Conservation (phyloP, 2,113 vertebrate genomes). For the Elephantulus edwardii region DNA sequence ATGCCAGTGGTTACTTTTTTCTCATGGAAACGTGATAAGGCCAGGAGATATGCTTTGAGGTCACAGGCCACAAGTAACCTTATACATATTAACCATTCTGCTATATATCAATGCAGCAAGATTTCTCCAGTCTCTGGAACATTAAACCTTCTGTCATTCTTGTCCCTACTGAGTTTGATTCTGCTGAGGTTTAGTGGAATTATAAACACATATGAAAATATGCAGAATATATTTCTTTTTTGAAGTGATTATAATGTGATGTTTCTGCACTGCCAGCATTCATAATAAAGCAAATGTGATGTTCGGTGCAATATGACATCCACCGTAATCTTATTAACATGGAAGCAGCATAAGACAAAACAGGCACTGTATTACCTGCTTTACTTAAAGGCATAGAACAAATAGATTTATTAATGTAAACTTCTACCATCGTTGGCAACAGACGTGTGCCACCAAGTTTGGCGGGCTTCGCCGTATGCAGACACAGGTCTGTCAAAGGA, state of each 20-base stretch:
- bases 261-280: conserved; percentile 82
- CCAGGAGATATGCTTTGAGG: conserved; percentile 77
- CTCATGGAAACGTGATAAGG: conserved; percentile 77
- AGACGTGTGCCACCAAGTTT: conserved; percentile 71
- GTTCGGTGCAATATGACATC: conserved; percentile 80
- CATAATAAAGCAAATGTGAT: conserved; percentile 81
- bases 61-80: conserved; percentile 78
- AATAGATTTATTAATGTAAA: conserved; percentile 77
- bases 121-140: conserved; percentile 77
- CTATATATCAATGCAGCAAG: conserved; percentile 73
- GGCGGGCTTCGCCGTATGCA: conserved; percentile 64
- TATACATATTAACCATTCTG: conserved; percentile 83
- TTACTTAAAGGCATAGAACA: conserved; percentile 80
- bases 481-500: conserved; percentile 75
- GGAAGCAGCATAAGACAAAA: conserved; percentile 82
- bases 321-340: conserved; percentile 85
- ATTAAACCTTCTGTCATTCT: conserved; percentile 82
- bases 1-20: conserved; percentile 72
- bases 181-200: conserved; percentile 83
- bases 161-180: conserved; percentile 81
- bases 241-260: conserved; percentile 85
- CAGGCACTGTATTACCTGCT: conserved; percentile 68
- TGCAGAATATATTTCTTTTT: conserved; percentile 83
- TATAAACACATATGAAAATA: conserved; percentile 85
- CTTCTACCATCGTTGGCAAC: conserved; percentile 77